These are phyloP conservation scores for Gryllus bimaculatus DNA, from an alignment of 1,140 invertebrate species.

Conservation along the genomic window DNA sequence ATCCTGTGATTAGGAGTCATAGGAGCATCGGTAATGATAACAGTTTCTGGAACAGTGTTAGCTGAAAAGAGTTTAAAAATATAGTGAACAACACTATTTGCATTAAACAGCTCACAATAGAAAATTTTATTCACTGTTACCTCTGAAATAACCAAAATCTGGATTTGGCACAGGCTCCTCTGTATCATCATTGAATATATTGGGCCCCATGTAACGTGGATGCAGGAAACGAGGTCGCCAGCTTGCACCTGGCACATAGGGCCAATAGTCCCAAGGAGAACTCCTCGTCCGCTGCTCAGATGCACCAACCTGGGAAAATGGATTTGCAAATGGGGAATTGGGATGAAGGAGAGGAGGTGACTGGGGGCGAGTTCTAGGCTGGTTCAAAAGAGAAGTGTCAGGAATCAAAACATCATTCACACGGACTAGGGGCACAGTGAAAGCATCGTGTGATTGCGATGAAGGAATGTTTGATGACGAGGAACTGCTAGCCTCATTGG, in stretches of 20 bases:
- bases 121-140: neutral
- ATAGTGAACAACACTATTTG: neutral
- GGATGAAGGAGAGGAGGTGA: conserved; percentile 23
- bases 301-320: conserved; percentile 27
- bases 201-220: conserved; percentile 31
- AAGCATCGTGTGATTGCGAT: conserved; percentile 15
- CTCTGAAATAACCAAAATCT: conserved; percentile 28
- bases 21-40: conserved; percentile 23
- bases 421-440: conserved; percentile 45
- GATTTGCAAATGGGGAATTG: conserved; percentile 18
- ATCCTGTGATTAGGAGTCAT: conserved; percentile 55
- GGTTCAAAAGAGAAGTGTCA: conserved; percentile 27
- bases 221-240: conserved; percentile 33
- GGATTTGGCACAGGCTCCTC: conserved; percentile 34
- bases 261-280: neutral
- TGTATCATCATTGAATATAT: conserved; percentile 33
- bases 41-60: neutral
- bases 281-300: neutral
- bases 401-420: conserved; percentile 47
- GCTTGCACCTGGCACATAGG: neutral
- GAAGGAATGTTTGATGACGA: neutral
- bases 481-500: neutral
- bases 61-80: neutral
- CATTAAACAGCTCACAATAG: neutral
- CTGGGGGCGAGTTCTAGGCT: conserved; percentile 19